A percentile compares a stretch with the other conserved stretches of the same genome.
Conservation (phyloP, 2,113 vertebrate genomes). For the Lagenorhynchus albirostris region DNA sequence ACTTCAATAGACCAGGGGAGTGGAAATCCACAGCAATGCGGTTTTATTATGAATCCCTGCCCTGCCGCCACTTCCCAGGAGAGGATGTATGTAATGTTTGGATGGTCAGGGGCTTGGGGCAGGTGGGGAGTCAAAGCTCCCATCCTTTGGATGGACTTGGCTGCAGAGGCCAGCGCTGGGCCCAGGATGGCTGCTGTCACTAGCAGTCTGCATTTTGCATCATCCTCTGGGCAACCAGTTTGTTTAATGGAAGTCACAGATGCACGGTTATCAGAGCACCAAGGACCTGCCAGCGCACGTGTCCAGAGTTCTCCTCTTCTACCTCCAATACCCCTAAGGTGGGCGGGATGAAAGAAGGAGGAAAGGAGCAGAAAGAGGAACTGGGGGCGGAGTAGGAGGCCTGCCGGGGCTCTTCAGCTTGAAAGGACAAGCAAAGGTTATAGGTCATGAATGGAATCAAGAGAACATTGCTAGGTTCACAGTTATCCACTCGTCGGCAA, state of each 20-base stretch:
- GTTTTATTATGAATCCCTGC: slow-evolving; percentile 36
- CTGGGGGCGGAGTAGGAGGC: background rate
- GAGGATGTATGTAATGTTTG: background rate
- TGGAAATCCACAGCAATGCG: background rate
- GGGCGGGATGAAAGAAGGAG: background rate
- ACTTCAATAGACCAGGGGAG: slow-evolving; percentile 56
- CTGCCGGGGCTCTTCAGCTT: background rate
- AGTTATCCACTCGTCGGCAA: background rate
- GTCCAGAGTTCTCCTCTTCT: background rate
- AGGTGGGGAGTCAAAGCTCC: background rate
- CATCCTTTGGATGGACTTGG: background rate
- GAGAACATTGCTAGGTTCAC: slow-evolving; percentile 27
- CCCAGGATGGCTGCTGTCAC: background rate
- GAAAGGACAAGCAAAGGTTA: background rate
- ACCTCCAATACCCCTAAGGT: background rate
- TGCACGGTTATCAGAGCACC: background rate
- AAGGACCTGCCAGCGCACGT: rapidly evolving
- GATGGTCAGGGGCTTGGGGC: background rate
- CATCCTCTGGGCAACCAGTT: background rate
- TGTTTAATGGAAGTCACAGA: background rate
- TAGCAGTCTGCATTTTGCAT: background rate
- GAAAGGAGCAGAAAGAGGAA: background rate
- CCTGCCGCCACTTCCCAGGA: background rate
- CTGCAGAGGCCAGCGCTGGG: background rate
- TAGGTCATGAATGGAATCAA: background rate